phyloP scores from a whole-genome alignment of 2,797 vertebrate species.

The Peromyscus attwateri region DNA sequence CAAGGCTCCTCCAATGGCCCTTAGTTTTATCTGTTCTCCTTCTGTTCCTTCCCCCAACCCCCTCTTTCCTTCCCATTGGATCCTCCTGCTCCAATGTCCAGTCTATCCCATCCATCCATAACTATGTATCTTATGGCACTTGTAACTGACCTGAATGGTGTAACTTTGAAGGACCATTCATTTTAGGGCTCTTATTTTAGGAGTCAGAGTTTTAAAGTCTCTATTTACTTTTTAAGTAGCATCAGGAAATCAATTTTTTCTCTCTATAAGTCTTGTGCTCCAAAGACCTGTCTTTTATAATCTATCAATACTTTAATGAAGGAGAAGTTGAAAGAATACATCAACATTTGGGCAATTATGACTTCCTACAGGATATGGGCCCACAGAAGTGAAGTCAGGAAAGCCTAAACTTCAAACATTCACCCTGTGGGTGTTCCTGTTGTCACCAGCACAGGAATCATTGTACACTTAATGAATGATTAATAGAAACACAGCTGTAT shows the following conservation, averaged over 20 bases:
- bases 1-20: background rate
- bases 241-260: constrained; percentile 9
- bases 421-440: constrained; percentile 74
- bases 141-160: background rate
- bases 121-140: background rate
- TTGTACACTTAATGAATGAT: constrained; percentile 69
- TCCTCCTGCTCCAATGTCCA: background rate
- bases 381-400: constrained; percentile 60
- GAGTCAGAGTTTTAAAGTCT: background rate
- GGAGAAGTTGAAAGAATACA: constrained; percentile 39
- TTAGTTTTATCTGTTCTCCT: background rate
- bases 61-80: background rate
- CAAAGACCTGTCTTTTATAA: background rate
- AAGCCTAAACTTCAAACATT: constrained; percentile 72
- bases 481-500: constrained; percentile 65
- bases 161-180: background rate
- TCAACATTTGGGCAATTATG: constrained; percentile 47
- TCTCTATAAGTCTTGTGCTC: background rate
- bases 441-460: constrained; percentile 44
- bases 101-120: no score
- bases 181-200: background rate
- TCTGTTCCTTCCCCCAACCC: background rate
- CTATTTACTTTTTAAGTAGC: background rate
- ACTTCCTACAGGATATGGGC: constrained; percentile 40
- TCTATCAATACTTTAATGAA: constrained; percentile 53